phyloP scores from a whole-genome alignment of 2,888 invertebrate genomes.

The Callyntrura sp. region DNA sequence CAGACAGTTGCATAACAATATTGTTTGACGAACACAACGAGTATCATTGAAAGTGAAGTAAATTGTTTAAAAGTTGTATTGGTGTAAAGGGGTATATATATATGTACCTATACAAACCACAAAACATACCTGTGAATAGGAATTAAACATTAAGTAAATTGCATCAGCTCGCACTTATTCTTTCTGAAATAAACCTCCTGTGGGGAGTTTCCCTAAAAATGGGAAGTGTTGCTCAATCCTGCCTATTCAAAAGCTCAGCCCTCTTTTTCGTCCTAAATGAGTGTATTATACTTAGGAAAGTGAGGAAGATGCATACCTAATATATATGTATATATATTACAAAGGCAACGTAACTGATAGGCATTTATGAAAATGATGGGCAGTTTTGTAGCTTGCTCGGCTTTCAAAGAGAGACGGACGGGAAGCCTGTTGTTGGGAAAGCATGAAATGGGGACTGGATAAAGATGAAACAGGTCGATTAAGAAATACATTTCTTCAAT shows the following conservation, averaged over 20 bases:
- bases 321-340: slow-evolving; percentile 11
- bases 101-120: neutral
- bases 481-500: slow-evolving; percentile 62
- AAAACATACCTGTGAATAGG: neutral
- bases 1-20: neutral
- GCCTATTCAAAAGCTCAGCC: slow-evolving; percentile 73
- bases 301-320: slow-evolving; percentile 3
- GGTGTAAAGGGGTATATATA: neutral
- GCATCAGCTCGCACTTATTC: neutral
- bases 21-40: no score
- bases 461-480: slow-evolving; percentile 55
- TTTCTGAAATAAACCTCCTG: slow-evolving; percentile 69
- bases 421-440: slow-evolving; percentile 11
- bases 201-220: slow-evolving; percentile 77
- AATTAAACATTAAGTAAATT: neutral
- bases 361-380: slow-evolving; percentile 43
- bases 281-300: neutral
- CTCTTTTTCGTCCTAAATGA: slow-evolving; percentile 55
- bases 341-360: neutral
- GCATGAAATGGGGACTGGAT: slow-evolving; percentile 6
- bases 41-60: neutral
- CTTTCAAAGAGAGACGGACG: neutral
- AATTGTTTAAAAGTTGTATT: neutral
- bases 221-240: slow-evolving; percentile 78
- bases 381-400: slow-evolving; percentile 19